Base-by-base conservation (phyloP, 2,888 invertebrate species). In the Tuta absoluta region DNA sequence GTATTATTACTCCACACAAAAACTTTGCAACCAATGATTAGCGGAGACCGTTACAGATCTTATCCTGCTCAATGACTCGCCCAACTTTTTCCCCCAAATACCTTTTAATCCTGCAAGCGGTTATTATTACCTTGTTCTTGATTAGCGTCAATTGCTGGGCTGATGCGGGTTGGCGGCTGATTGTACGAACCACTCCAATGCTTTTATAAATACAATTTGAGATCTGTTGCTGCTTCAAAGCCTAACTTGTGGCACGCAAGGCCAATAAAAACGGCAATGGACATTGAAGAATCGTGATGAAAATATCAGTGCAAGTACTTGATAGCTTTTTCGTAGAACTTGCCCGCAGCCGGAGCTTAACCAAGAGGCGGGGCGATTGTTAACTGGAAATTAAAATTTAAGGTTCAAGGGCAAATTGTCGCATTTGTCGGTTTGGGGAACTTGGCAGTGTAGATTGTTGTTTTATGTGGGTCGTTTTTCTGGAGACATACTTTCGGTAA, bases 111-210 rank as follows among this genome's bases (percentile, higher is more conserved):
- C 4, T 49, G 19, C 2, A 53, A 4, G 23, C 12, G 0, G 24
- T 53, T 53, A 53, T 53, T 53, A 53, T 53, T 53, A 53, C 51
- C 51, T 53, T 53, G 51, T 2, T n/a, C 57, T 57, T 57, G 57
- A 77, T 76, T 70, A 71, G 62, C 53, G 56, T 71, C 75, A 77
- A 77, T 76, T 77, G 72, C 58, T 37, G 28, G 4, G 12, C 17
- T 62, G 65, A 77, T 78, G 77, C 77, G 78, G 77, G 77, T 67
- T 68, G 68, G 66, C 65, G 51, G 68, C 67, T 64, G 64, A 5
- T 5, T 28, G 5, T 28, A 28, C 1, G 63, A 56, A 21, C 68
- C 65, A 63, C 19, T 56, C 10, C 33, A 53, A 48, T 60, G 1
- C 45, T n/a, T n/a, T 45, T n/a, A 4, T 19, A 10, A 45, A 17